Base-by-base conservation (phyloP, 2,797 vertebrate genomes). In the Pantherophis vulpinus region DNA sequence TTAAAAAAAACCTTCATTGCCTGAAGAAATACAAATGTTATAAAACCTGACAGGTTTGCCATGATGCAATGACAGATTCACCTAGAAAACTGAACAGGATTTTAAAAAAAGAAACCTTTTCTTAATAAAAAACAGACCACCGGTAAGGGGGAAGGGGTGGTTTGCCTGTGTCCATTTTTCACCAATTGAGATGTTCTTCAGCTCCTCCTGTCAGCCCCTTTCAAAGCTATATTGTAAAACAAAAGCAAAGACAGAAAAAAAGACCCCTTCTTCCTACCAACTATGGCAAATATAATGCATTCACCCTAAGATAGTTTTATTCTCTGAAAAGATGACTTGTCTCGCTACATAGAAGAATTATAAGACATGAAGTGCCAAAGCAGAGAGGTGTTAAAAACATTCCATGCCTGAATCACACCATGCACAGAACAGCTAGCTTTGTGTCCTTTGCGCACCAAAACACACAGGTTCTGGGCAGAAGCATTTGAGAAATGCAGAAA, bases 111-210 rank as follows among this genome's bases (percentile, higher is more conserved):
- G 4, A 89, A 89, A 25, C 37, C 9, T 47, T 25, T 4, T 47
- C 20, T 25, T 47, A 83, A 83, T 47, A 42, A 79, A 66, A 83
- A 83, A 42, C 4, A 79, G 37, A 79, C 37, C 18, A 23, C 0
- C 1, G 74, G 9, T 42, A 37, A 8, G 18, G 8, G 8, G 23
- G 42, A 42, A 42, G 37, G 37, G 18, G 66, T 70, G 66, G 13
- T 32, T 96, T 91, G 88, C 29, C 9, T 88, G 93, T 90, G 56
- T 37, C 27, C 92, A 93, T 51, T 92, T 66, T 83, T 70, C 42
- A 86, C 58, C 61, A 91, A 89, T 94, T 90, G 93, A 90, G 74
- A 95, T 95, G 66, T 61, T 55, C 51, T 63, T 94, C 91, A 95
- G 93, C 79, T 60, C 13, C 0, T 96, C 92, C 95, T 90, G 89